Conservation (phyloP, 2,888 invertebrate genomes). For the Chymomyza procnemis region DNA sequence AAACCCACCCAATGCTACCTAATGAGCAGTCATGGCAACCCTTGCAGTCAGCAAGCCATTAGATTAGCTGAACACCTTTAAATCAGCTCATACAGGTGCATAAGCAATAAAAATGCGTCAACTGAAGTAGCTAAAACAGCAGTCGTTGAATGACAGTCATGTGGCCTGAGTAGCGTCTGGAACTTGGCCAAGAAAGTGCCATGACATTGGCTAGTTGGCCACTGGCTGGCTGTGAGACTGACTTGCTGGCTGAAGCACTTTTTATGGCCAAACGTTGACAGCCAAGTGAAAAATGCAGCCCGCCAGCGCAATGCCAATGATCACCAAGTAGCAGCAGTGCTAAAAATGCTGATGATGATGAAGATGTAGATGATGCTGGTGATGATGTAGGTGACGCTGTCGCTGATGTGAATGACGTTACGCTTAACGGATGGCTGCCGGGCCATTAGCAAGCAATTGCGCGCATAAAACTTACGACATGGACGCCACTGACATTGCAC, state of each 20-base stretch:
- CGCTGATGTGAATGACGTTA: constrained; percentile 59
- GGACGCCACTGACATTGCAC: constrained; percentile 26
- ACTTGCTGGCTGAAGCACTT: constrained; percentile 23
- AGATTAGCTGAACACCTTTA: constrained; percentile 46
- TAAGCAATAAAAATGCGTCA: constrained; percentile 14
- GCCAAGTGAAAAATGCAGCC: constrained; percentile 71
- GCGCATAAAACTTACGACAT: constrained; percentile 61
- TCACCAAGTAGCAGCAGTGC: constrained; percentile 29
- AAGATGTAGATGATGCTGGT: constrained; percentile 27
- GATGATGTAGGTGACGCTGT: constrained; percentile 38
- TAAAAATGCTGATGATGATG: constrained; percentile 31
- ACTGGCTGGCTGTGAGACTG: not conserved
- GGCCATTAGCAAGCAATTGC: constrained; percentile 68
- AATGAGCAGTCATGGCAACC: not conserved
- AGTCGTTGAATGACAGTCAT: constrained; percentile 41
- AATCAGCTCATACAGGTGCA: constrained; percentile 4
- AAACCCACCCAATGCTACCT: constrained; percentile 13
- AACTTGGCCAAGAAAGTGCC: constrained; percentile 46
- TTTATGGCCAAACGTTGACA: constrained; percentile 59
- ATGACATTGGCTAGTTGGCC: constrained; percentile 15
- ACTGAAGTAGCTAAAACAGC: constrained; percentile 3
- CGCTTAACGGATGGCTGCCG: constrained; percentile 50
- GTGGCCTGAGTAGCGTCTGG: constrained; percentile 31
- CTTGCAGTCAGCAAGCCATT: constrained; percentile 7
- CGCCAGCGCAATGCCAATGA: constrained; percentile 57